phyloP scores from a whole-genome alignment of 2,888 invertebrate species.

The Cataglyphis rosenhaueri region DNA sequence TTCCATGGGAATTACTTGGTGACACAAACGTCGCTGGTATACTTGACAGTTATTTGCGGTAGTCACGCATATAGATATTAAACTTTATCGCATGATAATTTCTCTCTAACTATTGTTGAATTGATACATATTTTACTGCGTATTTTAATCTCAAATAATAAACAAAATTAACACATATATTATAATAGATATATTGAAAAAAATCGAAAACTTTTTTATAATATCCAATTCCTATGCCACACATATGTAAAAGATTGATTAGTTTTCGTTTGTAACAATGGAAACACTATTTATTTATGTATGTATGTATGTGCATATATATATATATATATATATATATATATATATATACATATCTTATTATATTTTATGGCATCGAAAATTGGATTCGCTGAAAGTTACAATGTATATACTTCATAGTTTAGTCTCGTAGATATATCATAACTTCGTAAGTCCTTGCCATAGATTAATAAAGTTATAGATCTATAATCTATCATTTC shows the following conservation, averaged over 20 bases:
- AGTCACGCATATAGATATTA: slow-evolving; percentile 30
- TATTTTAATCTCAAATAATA: slow-evolving; percentile 3
- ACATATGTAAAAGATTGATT: neutral
- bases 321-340: neutral
- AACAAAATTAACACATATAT: neutral
- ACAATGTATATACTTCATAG: neutral
- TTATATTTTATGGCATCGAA: neutral
- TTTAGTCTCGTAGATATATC: neutral
- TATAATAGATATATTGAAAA: neutral
- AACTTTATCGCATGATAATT: slow-evolving; percentile 5
- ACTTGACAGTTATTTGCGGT: slow-evolving; percentile 13
- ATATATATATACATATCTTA: neutral
- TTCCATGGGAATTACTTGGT: slow-evolving; percentile 29
- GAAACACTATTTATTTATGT: neutral
- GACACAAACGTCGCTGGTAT: slow-evolving; percentile 23
- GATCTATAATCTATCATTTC: neutral
- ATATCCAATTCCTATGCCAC: neutral
- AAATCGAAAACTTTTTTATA: neutral
- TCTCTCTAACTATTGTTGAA: neutral
- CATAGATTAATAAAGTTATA: neutral
- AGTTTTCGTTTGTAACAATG: neutral
- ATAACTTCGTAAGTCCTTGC: neutral
- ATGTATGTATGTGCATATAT: neutral
- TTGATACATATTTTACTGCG: neutral
- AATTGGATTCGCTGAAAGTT: neutral